Percentiles rank a stretch among this genome's conserved stretches.
phyloP scores from a whole-genome alignment of 2,888 invertebrate species.

The Ypsolopha sequella region DNA sequence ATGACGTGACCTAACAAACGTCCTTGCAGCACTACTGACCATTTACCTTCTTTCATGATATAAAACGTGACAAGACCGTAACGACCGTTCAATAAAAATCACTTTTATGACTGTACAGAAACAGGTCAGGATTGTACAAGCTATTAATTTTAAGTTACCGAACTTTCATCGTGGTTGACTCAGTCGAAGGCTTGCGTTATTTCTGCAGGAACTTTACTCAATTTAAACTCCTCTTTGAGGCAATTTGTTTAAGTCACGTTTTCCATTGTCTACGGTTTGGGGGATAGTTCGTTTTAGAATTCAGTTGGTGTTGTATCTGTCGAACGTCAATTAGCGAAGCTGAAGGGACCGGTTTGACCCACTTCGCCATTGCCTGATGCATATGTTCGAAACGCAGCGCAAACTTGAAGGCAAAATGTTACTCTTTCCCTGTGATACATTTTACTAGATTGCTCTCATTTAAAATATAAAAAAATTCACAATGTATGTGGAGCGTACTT shows the following conservation, averaged over 20 bases:
- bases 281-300: slow-evolving; percentile 26
- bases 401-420: neutral
- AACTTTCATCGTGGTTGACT: slow-evolving; percentile 37
- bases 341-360: slow-evolving; percentile 44
- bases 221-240: slow-evolving; percentile 37
- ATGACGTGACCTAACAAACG: slow-evolving; percentile 21
- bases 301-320: slow-evolving; percentile 28
- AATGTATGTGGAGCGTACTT: too few species aligned
- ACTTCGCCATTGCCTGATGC: slow-evolving; percentile 17
- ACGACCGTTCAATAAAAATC: slow-evolving; percentile 59
- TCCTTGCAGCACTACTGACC: slow-evolving; percentile 39
- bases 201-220: slow-evolving; percentile 26
- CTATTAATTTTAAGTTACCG: slow-evolving; percentile 34
- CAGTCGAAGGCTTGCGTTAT: slow-evolving; percentile 39
- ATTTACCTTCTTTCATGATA: slow-evolving; percentile 36
- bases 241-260: slow-evolving; percentile 21
- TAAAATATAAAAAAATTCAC: too few species aligned
- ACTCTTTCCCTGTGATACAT: too few species aligned
- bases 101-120: slow-evolving; percentile 50
- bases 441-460: too few species aligned
- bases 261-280: slow-evolving; percentile 19
- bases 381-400: neutral
- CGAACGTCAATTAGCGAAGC: slow-evolving; percentile 56
- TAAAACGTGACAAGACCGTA: slow-evolving; percentile 54
- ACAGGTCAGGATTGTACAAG: slow-evolving; percentile 53